Evolutionary conservation across 2,888 invertebrate genomes (phyloP).

Genomic region (Megastigmus dorsalis): DNA sequence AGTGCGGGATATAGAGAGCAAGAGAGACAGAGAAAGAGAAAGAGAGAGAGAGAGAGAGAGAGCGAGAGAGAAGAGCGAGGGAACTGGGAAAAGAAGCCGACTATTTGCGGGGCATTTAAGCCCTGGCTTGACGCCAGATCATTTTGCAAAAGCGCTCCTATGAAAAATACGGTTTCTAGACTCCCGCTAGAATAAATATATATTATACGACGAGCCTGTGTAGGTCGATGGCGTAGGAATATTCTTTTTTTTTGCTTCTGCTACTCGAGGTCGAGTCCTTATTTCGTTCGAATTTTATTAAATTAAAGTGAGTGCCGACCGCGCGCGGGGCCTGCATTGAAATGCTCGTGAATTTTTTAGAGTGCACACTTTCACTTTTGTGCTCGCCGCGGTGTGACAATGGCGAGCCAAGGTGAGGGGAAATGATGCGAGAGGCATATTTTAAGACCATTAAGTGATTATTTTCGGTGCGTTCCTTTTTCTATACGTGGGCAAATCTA

Average conservation of each 20-base stretch:
- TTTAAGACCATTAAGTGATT: no score
- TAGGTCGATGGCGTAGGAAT: not conserved
- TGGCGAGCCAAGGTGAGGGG: no score
- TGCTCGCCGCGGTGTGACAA: no score
- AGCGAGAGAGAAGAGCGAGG: not conserved
- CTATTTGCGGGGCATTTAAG: conserved; percentile 47
- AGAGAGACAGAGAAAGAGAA: not conserved
- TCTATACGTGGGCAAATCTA: no score
- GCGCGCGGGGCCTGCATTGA: not conserved
- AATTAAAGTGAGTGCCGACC: not conserved
- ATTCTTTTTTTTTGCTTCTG: no score
- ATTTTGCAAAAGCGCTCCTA: conserved; percentile 47
- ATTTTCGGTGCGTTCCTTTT: no score
- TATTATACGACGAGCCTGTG: conserved; percentile 2
- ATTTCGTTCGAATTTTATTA: conserved; percentile 8
- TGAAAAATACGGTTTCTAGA: conserved; percentile 45
- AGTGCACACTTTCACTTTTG: no score
- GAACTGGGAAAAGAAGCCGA: not conserved
- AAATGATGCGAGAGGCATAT: no score
- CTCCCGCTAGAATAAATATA: not conserved
- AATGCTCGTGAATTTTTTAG: no score
- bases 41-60: not conserved
- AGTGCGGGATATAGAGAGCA: not conserved
- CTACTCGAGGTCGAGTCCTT: conserved; percentile 13
- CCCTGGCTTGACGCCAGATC: conserved; percentile 43